Evolutionary conservation across 37 sponge, comb jelly and placozoan species (phyloP).

Genomic region (Oscarella lobularis): DNA sequence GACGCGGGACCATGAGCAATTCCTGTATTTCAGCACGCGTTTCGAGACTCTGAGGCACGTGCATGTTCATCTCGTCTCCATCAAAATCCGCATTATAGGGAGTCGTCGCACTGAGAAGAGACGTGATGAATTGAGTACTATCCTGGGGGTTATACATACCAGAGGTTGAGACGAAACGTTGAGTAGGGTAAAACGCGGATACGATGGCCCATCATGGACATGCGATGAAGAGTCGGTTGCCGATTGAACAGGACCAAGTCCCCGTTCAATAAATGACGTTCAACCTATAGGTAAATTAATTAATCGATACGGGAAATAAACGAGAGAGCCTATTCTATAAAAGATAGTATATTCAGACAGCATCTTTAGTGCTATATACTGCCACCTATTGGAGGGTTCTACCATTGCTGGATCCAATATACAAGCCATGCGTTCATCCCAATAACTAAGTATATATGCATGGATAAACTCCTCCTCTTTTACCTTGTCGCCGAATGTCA

Average conservation of each 20-base stretch:
- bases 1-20: slow-evolving; percentile 73
- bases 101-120: slow-evolving; percentile 83
- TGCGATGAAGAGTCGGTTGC: slow-evolving; percentile 98
- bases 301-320: background rate
- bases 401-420: background rate
- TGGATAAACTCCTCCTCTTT: background rate
- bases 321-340: slow-evolving; percentile 1
- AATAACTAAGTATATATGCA: background rate
- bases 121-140: too few species aligned
- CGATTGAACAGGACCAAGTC: slow-evolving; percentile 96
- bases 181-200: slow-evolving; percentile 98
- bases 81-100: slow-evolving; percentile 99
- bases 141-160: slow-evolving; percentile 18
- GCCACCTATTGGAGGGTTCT: background rate
- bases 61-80: slow-evolving; percentile 99
- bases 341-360: background rate
- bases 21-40: slow-evolving; percentile 88
- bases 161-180: slow-evolving; percentile 93
- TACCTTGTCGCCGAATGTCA: slow-evolving; percentile 84
- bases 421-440: background rate
- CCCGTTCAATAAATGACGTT: slow-evolving; percentile 85
- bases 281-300: slow-evolving; percentile 33
- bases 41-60: slow-evolving; percentile 95
- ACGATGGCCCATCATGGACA: slow-evolving; percentile 99
- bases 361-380: too few species aligned